A percentile compares a stretch with the other conserved stretches of the same genome.
Conservation (phyloP, 2,888 invertebrate species). For the Dendrolimus pini region DNA sequence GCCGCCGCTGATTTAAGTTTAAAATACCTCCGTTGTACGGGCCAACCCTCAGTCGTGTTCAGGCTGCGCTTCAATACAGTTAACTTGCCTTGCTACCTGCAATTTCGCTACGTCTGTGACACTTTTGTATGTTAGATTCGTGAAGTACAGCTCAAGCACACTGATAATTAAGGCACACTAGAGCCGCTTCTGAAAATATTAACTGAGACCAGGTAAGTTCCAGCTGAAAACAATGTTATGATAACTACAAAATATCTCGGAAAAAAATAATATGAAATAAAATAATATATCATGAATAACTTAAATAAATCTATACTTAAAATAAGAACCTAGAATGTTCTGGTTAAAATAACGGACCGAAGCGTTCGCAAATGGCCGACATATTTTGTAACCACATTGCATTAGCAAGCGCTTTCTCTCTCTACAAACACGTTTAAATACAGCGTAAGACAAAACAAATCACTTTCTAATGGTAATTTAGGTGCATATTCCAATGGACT, state of each 20-base stretch:
- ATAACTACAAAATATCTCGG: conserved; percentile 13
- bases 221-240: conserved; percentile 10
- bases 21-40: conserved; percentile 55
- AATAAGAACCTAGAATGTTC: conserved; percentile 12
- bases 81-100: conserved; percentile 27
- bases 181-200: conserved; percentile 29
- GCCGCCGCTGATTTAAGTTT: conserved; percentile 51
- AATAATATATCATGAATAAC: conserved; percentile 2
- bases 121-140: conserved; percentile 51
- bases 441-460: conserved; percentile 18
- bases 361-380: conserved; percentile 59
- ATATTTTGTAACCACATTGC: conserved; percentile 25
- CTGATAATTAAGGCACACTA: conserved; percentile 25
- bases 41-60: conserved; percentile 62
- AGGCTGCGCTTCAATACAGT: conserved; percentile 47
- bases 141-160: conserved; percentile 27
- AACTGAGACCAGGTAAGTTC: conserved; percentile 44
- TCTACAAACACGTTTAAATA: conserved; percentile 15
- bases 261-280: conserved; percentile 15
- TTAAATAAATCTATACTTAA: neutral
- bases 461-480: conserved; percentile 34
- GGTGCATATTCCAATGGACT: neutral
- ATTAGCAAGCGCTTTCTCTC: conserved; percentile 53
- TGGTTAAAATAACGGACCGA: conserved; percentile 26
- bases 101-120: conserved; percentile 40